Evolutionary conservation across 2,797 vertebrate genomes (phyloP).

Genomic region (Distichodus sexfasciatus): DNA sequence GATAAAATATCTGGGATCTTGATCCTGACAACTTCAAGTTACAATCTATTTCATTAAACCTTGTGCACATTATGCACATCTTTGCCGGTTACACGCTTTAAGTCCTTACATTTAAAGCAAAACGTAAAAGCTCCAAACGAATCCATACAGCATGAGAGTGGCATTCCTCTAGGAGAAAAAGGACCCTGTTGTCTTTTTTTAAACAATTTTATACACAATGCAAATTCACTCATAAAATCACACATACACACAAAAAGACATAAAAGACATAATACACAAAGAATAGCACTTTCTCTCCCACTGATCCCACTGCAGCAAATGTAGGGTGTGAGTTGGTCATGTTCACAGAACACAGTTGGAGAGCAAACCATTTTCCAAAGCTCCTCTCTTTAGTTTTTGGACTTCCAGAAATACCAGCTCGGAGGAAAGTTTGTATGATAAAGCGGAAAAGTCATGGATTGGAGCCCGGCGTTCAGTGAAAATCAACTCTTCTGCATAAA

Average conservation of each 20-base stretch:
- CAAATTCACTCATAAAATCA: neutral
- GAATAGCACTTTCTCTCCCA: neutral
- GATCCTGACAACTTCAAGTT: too few species aligned
- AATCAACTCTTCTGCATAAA: slow-evolving; percentile 23
- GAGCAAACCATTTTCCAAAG: neutral
- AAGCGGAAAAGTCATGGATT: neutral
- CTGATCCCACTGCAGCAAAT: neutral
- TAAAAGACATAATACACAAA: neutral
- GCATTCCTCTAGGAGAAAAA: neutral
- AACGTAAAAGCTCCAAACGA: slow-evolving; percentile 3
- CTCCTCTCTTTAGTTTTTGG: neutral
- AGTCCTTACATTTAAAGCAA: slow-evolving; percentile 15
- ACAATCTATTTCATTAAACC: neutral
- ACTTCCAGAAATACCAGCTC: neutral
- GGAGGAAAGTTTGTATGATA: neutral
- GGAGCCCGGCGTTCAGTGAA: neutral
- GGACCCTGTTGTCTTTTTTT: slow-evolving; percentile 1
- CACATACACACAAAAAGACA: neutral
- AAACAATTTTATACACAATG: neutral
- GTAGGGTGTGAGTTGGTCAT: neutral
- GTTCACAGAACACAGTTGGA: slow-evolving; percentile 44
- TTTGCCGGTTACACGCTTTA: slow-evolving; percentile 7
- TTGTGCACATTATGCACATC: neutral
- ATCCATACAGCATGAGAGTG: neutral
- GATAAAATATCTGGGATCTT: slow-evolving; percentile 3